Base-by-base conservation (phyloP, 2,888 invertebrate genomes). In the Nymphalis polychloros region DNA sequence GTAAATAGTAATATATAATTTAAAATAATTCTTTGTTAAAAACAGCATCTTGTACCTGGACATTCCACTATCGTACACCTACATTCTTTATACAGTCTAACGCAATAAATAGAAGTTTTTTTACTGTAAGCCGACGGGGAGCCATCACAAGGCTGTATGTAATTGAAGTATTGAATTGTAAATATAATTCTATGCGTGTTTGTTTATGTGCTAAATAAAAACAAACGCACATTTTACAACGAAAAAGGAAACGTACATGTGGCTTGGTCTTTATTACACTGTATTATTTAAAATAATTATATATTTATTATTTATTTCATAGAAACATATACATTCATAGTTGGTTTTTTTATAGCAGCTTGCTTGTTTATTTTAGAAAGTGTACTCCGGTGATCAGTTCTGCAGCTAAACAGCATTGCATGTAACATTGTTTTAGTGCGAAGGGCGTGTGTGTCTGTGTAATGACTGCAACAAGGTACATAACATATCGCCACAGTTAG, bases 121-220 rank as follows among this genome's bases (percentile, higher is more conserved):
- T 85, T 81, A 75, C 72, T 63, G 35, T 47, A 59, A 68, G 76
- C n/a, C 84, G 62, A 72, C 81, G 75, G 85, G 85, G 85, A 77
- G 83, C 79, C 81, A 70, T 61, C 74, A 75, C 73, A 77, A 74
- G 74, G 76, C 75, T 75, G 75, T 73, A 78, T 77, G 75, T 82
- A 80, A 84, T 82, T 78, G 76, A 74, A 72, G 76, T 75, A 82
- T 85, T 85, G 83, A 85, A 85, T 86, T 84, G 83, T 79, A 82
- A 76, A 84, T 82, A 68, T 55, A 57, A 70, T 69, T 63, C 62
- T 73, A 72, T 71, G 74, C 65, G 64, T 71, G 70, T 72, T 65
- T 69, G 67, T 72, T 60, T 71, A 65, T 65, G 61, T 66, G 59
- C 35, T 49, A 52, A 66, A 69, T 63, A 63, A 66, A 63, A 57